Evolutionary conservation across 2,888 invertebrate genomes (phyloP).

Genomic region (Balanococcus diminutus): DNA sequence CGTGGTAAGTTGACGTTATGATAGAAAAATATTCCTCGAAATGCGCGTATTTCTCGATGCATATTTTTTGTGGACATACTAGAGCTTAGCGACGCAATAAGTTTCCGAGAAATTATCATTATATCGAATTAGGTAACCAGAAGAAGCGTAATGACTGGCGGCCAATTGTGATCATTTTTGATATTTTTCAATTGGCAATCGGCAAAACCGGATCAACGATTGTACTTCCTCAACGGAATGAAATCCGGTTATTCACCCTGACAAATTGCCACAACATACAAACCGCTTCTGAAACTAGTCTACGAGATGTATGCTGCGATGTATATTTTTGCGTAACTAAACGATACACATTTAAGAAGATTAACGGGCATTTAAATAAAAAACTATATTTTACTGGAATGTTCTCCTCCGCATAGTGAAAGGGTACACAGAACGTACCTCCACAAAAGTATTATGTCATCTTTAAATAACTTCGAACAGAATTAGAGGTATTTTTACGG

Average conservation of each 20-base stretch:
- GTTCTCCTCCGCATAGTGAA: constrained; percentile 43
- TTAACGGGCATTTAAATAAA: constrained; percentile 47
- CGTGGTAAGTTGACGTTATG: background rate
- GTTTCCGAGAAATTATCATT: constrained; percentile 1
- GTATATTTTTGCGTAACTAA: constrained; percentile 42
- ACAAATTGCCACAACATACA: constrained; percentile 34
- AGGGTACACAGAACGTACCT: constrained; percentile 47
- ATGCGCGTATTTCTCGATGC: background rate
- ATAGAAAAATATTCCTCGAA: background rate
- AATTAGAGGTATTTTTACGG: constrained; percentile 50
- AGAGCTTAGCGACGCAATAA: constrained; percentile 5
- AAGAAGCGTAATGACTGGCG: constrained; percentile 32
- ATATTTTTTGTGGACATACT: background rate
- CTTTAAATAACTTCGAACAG: constrained; percentile 32
- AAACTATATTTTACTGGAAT: constrained; percentile 50
- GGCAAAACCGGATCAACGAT: constrained; percentile 45
- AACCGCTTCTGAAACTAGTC: constrained; percentile 43
- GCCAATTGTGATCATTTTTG: constrained; percentile 13
- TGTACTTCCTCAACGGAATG: constrained; percentile 36
- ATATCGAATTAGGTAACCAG: constrained; percentile 42
- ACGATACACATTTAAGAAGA: constrained; percentile 43
- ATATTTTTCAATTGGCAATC: constrained; percentile 33
- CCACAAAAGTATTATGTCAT: constrained; percentile 53
- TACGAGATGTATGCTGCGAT: background rate
- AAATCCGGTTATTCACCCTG: constrained; percentile 49